A percentile compares a stretch with the other conserved stretches of the same genome.
These are phyloP conservation scores for Rhyacophila brunnea DNA, from an alignment of 1,140 invertebrate species.

Conservation along the genomic window DNA sequence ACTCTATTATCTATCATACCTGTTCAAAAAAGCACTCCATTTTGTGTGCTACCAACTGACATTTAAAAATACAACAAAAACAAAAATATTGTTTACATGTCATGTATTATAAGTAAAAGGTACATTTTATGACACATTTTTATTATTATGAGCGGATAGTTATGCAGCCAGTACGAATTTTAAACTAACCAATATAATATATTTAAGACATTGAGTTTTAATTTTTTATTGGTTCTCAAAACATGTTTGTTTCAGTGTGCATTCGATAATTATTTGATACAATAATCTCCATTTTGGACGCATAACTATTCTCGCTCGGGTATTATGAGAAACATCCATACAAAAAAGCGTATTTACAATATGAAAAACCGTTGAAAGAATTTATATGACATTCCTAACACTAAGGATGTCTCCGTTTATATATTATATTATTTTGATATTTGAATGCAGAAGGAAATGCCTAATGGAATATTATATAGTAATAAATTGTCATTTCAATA, in stretches of 20 bases:
- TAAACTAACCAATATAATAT: not conserved
- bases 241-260: not conserved
- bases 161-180: not conserved
- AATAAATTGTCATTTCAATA: constrained; percentile 1
- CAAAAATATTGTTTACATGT: no score
- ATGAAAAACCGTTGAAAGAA: not conserved
- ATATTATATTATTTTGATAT: not conserved
- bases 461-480: not conserved
- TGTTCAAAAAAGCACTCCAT: no score
- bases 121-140: no score
- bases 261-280: not conserved
- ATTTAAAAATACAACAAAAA: no score
- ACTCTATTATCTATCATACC: no score
- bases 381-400: no score
- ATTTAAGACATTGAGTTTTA: not conserved
- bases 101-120: no score
- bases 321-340: not conserved
- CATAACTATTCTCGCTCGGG: not conserved
- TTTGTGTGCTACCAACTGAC: no score
- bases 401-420: not conserved
- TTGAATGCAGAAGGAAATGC: not conserved
- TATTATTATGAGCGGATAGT: not conserved
- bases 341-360: constrained; percentile 1
- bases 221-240: not conserved
- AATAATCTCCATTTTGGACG: not conserved